Percentiles rank a stretch among this genome's conserved stretches.
Evolutionary conservation across 2,888 invertebrate species (phyloP).

Genomic region (Nymphalis polychloros): DNA sequence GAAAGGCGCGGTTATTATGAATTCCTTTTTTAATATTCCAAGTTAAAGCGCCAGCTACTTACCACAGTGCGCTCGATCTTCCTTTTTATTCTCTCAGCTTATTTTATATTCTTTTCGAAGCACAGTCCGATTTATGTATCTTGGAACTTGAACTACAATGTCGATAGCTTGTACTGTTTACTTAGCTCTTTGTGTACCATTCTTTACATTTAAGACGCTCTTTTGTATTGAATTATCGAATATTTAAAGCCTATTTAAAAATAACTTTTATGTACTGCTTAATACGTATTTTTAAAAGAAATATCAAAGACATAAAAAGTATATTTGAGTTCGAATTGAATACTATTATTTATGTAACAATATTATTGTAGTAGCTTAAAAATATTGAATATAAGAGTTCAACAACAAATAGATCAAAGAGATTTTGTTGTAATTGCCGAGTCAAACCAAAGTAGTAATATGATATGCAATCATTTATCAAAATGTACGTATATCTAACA

Average conservation of each 20-base stretch:
- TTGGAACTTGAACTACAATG: slow-evolving; percentile 34
- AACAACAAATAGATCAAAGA: no score
- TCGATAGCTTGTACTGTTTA: slow-evolving; percentile 30
- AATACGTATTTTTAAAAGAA: no score
- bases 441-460: no score
- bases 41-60: slow-evolving; percentile 19
- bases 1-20: slow-evolving; percentile 5
- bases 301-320: neutral
- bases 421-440: no score
- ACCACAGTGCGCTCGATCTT: slow-evolving; percentile 29
- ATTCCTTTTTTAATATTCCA: slow-evolving; percentile 18
- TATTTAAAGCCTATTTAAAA: slow-evolving; percentile 1
- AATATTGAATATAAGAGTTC: no score
- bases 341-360: no score
- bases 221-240: slow-evolving; percentile 3
- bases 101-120: slow-evolving; percentile 53
- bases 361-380: no score
- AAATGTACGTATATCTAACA: no score
- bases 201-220: slow-evolving; percentile 15
- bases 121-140: slow-evolving; percentile 58
- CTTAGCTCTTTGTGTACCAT: slow-evolving; percentile 25
- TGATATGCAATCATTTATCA: no score
- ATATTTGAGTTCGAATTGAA: no score
- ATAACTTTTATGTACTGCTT: neutral
- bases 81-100: slow-evolving; percentile 34